phyloP scores from a whole-genome alignment of 1,140 invertebrate species.

The Habropoda laboriosa region DNA sequence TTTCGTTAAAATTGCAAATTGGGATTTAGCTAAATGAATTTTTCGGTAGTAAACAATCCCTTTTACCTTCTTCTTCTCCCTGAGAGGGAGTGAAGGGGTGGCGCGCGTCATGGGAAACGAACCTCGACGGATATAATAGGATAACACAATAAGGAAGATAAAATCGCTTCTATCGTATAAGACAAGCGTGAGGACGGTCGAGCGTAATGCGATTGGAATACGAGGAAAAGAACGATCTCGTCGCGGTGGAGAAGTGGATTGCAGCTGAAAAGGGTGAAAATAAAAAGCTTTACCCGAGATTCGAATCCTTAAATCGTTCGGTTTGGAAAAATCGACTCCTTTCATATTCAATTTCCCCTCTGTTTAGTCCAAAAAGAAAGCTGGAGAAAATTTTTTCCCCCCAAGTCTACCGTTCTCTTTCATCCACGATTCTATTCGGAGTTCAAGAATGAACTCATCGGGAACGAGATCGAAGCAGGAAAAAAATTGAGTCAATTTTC shows the following conservation, averaged over 20 bases:
- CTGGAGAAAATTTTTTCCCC: too few relatives aligned
- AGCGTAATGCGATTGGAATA: conserved; percentile 7
- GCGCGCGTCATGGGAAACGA: neutral
- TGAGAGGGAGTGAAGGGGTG: neutral
- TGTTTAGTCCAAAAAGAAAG: too few relatives aligned
- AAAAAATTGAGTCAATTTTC: too few relatives aligned
- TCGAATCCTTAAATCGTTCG: neutral
- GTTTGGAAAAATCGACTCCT: neutral
- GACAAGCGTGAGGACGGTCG: neutral
- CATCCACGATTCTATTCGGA: too few relatives aligned
- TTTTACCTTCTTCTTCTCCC: neutral
- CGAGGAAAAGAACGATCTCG: neutral
- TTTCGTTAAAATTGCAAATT: too few relatives aligned
- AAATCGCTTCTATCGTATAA: neutral
- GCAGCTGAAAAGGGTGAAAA: neutral
- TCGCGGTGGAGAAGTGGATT: neutral
- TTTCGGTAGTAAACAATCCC: neutral
- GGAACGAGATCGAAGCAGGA: too few relatives aligned
- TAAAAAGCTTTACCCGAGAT: neutral
- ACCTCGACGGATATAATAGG: neutral
- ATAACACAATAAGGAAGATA: neutral
- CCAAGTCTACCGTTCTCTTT: too few relatives aligned
- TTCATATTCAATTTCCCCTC: too few relatives aligned
- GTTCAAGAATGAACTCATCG: too few relatives aligned
- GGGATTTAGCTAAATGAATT: too few relatives aligned